These are phyloP conservation scores for Theropithecus gelada DNA, from an alignment of 2,113 vertebrate genomes.

Conservation along the genomic window DNA sequence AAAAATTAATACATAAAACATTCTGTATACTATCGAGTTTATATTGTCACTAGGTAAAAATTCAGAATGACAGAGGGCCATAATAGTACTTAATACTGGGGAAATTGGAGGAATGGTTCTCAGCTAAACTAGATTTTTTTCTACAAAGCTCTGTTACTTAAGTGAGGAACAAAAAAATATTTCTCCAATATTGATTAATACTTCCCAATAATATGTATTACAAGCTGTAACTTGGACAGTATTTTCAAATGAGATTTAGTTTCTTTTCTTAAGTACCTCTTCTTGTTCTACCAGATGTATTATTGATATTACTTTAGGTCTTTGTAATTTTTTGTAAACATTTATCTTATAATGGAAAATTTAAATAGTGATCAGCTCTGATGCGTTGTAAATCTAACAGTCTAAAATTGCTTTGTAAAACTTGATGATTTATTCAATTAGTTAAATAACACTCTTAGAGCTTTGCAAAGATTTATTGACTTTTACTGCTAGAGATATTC, in stretches of 20 bases:
- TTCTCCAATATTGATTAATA: neutral
- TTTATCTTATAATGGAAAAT: constrained; percentile 59
- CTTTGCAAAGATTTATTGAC: constrained; percentile 63
- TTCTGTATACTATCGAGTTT: neutral
- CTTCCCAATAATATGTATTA: neutral
- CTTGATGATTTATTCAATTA: constrained; percentile 66
- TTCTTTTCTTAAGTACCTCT: neutral
- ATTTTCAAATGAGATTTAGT: neutral
- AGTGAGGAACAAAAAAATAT: neutral
- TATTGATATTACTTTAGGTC: neutral
- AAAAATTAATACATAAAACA: neutral
- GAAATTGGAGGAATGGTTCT: too few species aligned
- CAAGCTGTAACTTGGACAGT: neutral
- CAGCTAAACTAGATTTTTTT: neutral
- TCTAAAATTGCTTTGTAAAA: constrained; percentile 54
- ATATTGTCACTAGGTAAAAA: neutral
- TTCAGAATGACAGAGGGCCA: neutral
- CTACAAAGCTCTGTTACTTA: neutral
- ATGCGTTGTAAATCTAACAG: neutral
- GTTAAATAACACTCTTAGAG: constrained; percentile 37
- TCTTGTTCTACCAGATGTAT: neutral
- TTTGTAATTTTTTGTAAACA: constrained; percentile 43
- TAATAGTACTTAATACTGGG: neutral
- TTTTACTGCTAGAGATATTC: constrained; percentile 44
- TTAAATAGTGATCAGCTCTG: constrained; percentile 50